Evolutionary conservation across 2,888 invertebrate genomes (phyloP), one percentile per base, ranked within the genome.

Genomic region (Meliscaeva auricollis): DNA sequence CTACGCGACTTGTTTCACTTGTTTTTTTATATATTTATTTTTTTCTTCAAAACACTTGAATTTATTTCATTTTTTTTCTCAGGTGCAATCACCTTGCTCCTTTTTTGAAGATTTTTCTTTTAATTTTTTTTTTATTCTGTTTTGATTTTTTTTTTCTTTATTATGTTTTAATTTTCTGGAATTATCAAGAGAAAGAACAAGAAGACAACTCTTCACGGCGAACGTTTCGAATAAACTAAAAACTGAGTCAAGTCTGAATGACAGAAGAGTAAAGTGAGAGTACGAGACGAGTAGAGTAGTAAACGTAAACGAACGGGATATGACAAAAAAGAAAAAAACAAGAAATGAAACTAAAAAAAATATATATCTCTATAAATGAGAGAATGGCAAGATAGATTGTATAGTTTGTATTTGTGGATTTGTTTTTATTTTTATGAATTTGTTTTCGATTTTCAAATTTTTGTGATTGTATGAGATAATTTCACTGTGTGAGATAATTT

Each of bases 11-110:
- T 60, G 41, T 76, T 76, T 68, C 32, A 38, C 54, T 78, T 83
- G 56, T 58, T 69, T 78, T 58, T 56, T 22, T 58, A 44, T 46
- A 13, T 62, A 17, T 15, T 26, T 62, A 56, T 69, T 44, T 58
- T 73, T 83, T 84, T 79, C 69, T 75, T 75, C 58, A 58, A 30
- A 60, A 75, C 75, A 81, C 76, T 58, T 46, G 30, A 41, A 46
- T 32, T 64, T 62, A 11, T 64, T 30, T 30, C 4, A 26, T 15
- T 44, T 44, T 62, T 52, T 62, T 64, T 30, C 22, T 81, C 70
- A 76, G 85, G 85, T 81, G 72, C 85, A 85, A 85, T 85, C 81
- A 85, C 85, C 85, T 81, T 81, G 77, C 68, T 58, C 9, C 22
- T 60, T 60, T 76, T 66, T 77, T 77, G 56, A 70, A 80, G 84